Conservation (phyloP, 1,140 invertebrate species). For the Drosophila ironensis region DNA sequence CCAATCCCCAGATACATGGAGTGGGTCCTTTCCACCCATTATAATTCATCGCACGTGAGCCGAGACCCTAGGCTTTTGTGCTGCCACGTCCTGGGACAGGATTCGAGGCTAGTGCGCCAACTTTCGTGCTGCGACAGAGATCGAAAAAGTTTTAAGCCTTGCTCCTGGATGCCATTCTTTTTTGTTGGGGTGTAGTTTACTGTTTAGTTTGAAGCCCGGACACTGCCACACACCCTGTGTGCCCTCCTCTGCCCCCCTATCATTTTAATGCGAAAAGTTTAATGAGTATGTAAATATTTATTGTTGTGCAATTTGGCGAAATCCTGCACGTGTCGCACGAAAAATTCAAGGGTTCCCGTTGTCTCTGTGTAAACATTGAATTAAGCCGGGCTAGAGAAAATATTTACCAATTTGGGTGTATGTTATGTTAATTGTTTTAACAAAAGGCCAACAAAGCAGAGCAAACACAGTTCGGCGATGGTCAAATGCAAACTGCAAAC, state of each 20-base stretch:
- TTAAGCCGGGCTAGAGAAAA: slow-evolving; percentile 36
- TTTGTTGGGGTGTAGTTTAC: slow-evolving; percentile 48
- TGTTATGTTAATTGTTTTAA: slow-evolving; percentile 49
- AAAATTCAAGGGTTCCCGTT: background rate
- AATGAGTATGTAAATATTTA: slow-evolving; percentile 78
- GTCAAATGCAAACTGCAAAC: slow-evolving; percentile 31
- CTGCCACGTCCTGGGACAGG: slow-evolving; percentile 20
- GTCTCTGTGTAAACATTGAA: slow-evolving; percentile 49
- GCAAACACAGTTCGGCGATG: background rate
- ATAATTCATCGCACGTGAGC: slow-evolving; percentile 37
- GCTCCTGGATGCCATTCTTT: slow-evolving; percentile 26
- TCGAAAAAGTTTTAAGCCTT: slow-evolving; percentile 71
- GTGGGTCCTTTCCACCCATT: background rate
- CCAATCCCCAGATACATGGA: background rate
- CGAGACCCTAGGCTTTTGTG: background rate
- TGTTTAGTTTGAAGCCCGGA: slow-evolving; percentile 22
- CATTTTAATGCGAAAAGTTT: slow-evolving; percentile 74
- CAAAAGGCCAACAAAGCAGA: slow-evolving; percentile 10
- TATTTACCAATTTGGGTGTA: slow-evolving; percentile 58
- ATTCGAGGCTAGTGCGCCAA: slow-evolving; percentile 11
- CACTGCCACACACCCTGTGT: background rate
- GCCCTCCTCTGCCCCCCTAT: slow-evolving; percentile 18
- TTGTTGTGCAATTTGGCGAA: slow-evolving; percentile 55
- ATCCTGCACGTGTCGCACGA: slow-evolving; percentile 4
- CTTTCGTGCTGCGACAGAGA: slow-evolving; percentile 33